Percentiles rank a stretch among this genome's conserved stretches.
These are phyloP conservation scores for Vombatus ursinus DNA, from an alignment of 2,113 vertebrate genomes.

Conservation along the genomic window DNA sequence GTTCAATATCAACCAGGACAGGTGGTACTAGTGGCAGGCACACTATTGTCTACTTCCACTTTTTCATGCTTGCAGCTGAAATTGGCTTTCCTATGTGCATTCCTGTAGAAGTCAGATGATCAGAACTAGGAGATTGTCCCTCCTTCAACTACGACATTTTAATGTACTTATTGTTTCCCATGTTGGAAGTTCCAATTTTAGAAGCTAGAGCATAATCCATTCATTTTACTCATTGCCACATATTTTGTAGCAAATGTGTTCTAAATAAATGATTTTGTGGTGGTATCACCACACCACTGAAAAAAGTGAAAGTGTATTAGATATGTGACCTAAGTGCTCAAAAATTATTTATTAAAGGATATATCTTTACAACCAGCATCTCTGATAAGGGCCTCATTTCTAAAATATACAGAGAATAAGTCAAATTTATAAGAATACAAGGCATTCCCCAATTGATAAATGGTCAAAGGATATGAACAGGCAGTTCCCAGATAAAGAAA, in stretches of 20 bases:
- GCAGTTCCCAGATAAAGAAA: too few relatives aligned
- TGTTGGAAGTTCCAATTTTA: neutral
- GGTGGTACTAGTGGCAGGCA: neutral
- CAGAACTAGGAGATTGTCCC: neutral
- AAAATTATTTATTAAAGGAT: neutral
- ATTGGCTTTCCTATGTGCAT: neutral
- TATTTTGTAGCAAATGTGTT: neutral
- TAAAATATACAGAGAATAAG: too few relatives aligned
- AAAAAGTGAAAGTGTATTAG: neutral
- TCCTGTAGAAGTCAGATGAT: neutral
- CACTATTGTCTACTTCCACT: neutral
- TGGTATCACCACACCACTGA: neutral
- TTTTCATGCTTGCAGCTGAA: neutral
- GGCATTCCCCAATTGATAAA: too few relatives aligned
- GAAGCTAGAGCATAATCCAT: neutral
- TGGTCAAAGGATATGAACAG: too few relatives aligned
- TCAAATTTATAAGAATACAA: too few relatives aligned
- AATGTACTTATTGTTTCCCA: neutral
- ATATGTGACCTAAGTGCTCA: neutral
- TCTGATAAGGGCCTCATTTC: too few relatives aligned
- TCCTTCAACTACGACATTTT: neutral
- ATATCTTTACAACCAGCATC: too few relatives aligned
- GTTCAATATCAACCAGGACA: neutral
- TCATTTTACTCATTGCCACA: neutral
- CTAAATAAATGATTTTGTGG: neutral